Percentiles rank a stretch among this genome's conserved stretches.
phyloP scores from a whole-genome alignment of 1,140 invertebrate species.

The Zaprionus kolodkinae region DNA sequence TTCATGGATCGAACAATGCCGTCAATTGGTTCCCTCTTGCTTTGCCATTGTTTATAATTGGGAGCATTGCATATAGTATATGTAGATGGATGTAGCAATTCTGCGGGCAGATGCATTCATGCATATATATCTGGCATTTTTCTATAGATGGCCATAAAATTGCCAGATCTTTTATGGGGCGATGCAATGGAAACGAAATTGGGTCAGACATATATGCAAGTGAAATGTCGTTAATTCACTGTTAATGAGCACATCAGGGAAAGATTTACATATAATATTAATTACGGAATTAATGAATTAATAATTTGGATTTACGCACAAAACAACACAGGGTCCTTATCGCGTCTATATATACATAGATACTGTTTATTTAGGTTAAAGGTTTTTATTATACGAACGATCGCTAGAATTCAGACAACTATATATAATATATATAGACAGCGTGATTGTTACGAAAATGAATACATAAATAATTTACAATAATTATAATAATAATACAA shows the following conservation, averaged over 20 bases:
- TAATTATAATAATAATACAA: not conserved
- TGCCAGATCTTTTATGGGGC: conserved; percentile 51
- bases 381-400: conserved; percentile 63
- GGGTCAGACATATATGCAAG: conserved; percentile 71
- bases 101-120: conserved; percentile 1
- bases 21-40: conserved; percentile 55
- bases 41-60: conserved; percentile 39
- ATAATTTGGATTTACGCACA: not conserved
- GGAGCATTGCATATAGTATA: conserved; percentile 23
- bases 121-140: conserved; percentile 5
- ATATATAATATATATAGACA: conserved; percentile 8
- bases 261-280: not conserved
- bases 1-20: conserved; percentile 43
- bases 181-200: conserved; percentile 50
- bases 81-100: not conserved
- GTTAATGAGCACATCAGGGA: conserved; percentile 40
- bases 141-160: conserved; percentile 51
- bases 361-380: conserved; percentile 56
- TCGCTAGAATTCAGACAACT: conserved; percentile 16
- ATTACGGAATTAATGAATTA: not conserved
- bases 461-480: not conserved
- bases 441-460: not conserved
- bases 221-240: conserved; percentile 35
- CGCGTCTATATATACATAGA: conserved; percentile 11
- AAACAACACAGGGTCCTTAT: conserved; percentile 39